phyloP scores from a whole-genome alignment of 2,797 vertebrate genomes.

The Coendou prehensilis region DNA sequence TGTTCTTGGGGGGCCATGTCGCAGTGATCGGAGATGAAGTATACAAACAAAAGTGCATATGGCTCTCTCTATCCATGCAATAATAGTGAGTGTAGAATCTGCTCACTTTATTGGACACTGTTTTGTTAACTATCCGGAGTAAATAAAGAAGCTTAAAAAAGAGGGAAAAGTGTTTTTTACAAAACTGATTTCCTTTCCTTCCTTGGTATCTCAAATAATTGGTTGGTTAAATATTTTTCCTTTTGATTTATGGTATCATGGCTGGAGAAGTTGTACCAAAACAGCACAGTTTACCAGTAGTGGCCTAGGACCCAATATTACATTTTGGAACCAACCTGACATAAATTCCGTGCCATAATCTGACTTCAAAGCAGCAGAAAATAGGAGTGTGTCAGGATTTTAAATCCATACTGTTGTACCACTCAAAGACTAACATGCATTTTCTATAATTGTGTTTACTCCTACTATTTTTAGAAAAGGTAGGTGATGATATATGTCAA shows the following conservation, averaged over 20 bases:
- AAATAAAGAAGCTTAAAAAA: conserved; percentile 81
- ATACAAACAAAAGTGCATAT: conserved; percentile 65
- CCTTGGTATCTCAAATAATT: conserved; percentile 75
- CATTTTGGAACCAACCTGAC: conserved; percentile 77
- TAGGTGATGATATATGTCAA: conserved; percentile 78
- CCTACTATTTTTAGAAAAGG: conserved; percentile 79
- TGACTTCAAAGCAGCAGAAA: conserved; percentile 61
- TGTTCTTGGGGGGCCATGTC: conserved; percentile 72
- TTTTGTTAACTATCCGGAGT: conserved; percentile 71
- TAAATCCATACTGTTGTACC: conserved; percentile 56
- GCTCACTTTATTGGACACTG: conserved; percentile 78
- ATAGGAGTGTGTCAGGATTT: conserved; percentile 57
- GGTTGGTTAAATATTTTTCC: conserved; percentile 79
- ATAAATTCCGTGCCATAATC: conserved; percentile 70
- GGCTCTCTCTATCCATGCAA: conserved; percentile 55
- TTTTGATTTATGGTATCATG: conserved; percentile 73
- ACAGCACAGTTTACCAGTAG: conserved; percentile 14
- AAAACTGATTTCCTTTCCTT: conserved; percentile 80
- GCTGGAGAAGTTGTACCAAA: conserved; percentile 62
- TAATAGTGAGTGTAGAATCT: conserved; percentile 80
- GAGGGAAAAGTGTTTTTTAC: conserved; percentile 80
- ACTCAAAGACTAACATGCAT: conserved; percentile 54
- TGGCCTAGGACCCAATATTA: conserved; percentile 59
- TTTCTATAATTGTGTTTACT: conserved; percentile 75
- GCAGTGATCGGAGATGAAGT: conserved; percentile 62